These are phyloP conservation scores for Tipula helvola DNA, from an alignment of 2,888 invertebrate genomes.

Conservation along the genomic window DNA sequence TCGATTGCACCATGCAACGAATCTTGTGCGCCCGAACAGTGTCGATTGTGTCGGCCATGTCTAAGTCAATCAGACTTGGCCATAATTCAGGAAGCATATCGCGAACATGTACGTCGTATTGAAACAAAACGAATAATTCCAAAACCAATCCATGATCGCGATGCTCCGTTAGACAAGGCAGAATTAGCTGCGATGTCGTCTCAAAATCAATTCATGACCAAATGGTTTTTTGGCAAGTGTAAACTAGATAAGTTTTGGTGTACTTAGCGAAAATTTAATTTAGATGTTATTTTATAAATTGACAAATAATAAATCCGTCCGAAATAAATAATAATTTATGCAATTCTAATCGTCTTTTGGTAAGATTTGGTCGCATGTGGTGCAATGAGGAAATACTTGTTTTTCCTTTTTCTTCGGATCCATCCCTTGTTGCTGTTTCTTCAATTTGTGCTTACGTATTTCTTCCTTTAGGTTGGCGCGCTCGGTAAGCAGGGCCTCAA, in stretches of 20 bases:
- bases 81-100: slow-evolving; percentile 53
- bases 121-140: slow-evolving; percentile 76
- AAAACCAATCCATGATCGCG: slow-evolving; percentile 39
- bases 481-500: slow-evolving; percentile 15
- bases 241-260: slow-evolving; percentile 70
- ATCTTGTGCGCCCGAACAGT: slow-evolving; percentile 52
- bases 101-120: slow-evolving; percentile 67
- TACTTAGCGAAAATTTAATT: neutral
- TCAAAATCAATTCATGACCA: slow-evolving; percentile 59
- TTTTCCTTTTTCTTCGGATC: neutral
- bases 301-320: neutral
- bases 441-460: neutral
- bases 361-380: neutral
- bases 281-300: neutral
- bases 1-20: slow-evolving; percentile 39
- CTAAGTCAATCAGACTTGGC: slow-evolving; percentile 44
- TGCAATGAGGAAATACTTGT: neutral
- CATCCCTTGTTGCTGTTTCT: neutral
- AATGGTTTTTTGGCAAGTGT: slow-evolving; percentile 89
- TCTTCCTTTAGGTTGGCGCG: slow-evolving; percentile 5
- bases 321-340: neutral
- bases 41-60: slow-evolving; percentile 70
- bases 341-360: neutral
- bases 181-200: slow-evolving; percentile 43
- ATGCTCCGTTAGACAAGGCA: slow-evolving; percentile 22